phyloP scores from a whole-genome alignment of 2,888 invertebrate species.

The Melipona beecheii region DNA sequence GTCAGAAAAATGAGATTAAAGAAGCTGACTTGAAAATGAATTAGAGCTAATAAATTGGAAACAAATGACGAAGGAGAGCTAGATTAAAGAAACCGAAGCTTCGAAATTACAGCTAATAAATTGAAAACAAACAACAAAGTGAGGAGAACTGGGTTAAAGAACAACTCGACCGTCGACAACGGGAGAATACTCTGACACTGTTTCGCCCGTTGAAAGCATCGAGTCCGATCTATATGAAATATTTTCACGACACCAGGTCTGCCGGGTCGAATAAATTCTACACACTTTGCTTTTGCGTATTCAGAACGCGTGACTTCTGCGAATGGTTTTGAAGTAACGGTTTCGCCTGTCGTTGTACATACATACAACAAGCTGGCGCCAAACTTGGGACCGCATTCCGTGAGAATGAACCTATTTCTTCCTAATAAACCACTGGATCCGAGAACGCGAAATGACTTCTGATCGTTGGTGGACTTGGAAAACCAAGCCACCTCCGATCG shows the following conservation, averaged over 20 bases:
- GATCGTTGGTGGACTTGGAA: neutral
- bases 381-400: slow-evolving; percentile 27
- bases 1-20: no score
- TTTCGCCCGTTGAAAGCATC: slow-evolving; percentile 11
- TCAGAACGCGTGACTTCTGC: slow-evolving; percentile 60
- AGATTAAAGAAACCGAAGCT: no score
- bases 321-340: slow-evolving; percentile 63
- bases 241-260: slow-evolving; percentile 21
- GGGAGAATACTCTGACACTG: neutral
- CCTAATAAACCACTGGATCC: slow-evolving; percentile 7
- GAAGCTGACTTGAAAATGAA: no score
- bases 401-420: slow-evolving; percentile 17
- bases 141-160: neutral
- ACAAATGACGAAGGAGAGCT: no score
- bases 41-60: no score
- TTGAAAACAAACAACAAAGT: neutral
- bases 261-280: slow-evolving; percentile 50
- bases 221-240: slow-evolving; percentile 39
- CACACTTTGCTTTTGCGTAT: slow-evolving; percentile 43
- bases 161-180: neutral
- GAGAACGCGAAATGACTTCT: no score
- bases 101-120: neutral
- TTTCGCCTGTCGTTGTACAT: slow-evolving; percentile 19
- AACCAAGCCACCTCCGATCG: slow-evolving; percentile 23
- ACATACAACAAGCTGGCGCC: slow-evolving; percentile 22